Evolutionary conservation across 92 coral and sea anemone genomes (phyloP), one percentile per base, ranked within the genome.

Genomic region (Phymanthus crucifer): DNA sequence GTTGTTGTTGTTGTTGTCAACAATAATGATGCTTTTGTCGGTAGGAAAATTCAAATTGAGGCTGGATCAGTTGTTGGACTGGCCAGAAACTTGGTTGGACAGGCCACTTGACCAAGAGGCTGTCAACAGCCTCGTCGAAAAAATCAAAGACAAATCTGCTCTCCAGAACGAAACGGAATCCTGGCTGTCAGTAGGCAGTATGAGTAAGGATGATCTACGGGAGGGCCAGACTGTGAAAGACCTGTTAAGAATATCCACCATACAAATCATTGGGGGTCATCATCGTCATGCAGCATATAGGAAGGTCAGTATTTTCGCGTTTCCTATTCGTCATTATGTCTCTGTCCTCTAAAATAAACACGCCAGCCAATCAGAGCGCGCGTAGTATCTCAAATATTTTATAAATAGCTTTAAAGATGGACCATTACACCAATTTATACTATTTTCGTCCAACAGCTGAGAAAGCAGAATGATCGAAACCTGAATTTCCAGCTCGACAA

Each of bases 261-360:
- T 83, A 17, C 32, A 66, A 64, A 37, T 83, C 19, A 38, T 76
- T 58, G 87, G 87, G 36, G 87, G 87, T 40, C 64, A 82, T 35
- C 83, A 83, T 57, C 87, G 83, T 79, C 78, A 71, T 34, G 83
- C 87, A 23, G 87, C 82, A 16, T 77, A 83, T 31, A 66, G 70
- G 70, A 83, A 68, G 82, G 87, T 76, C 40, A 75, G 61, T 18
- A 61, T 61, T 26, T 61, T 26, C 68, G 9, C 34, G 68, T 26
- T 61, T 36, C 27, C 47, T 8, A 31, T 74, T 18, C 26, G 14
- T 36, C 38, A 2, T 32, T 40, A 29, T 18, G 70, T 11, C 3
- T 27, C 7, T 24, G 32, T 48, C 33, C 19, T 19, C 2, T 48
- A 12, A 48, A 3, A 13, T 48, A 13, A 8, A 8, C 16, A 17